Evolutionary conservation across 2,888 invertebrate species (phyloP).

Genomic region (Scaptomyza cyrtandrae): DNA sequence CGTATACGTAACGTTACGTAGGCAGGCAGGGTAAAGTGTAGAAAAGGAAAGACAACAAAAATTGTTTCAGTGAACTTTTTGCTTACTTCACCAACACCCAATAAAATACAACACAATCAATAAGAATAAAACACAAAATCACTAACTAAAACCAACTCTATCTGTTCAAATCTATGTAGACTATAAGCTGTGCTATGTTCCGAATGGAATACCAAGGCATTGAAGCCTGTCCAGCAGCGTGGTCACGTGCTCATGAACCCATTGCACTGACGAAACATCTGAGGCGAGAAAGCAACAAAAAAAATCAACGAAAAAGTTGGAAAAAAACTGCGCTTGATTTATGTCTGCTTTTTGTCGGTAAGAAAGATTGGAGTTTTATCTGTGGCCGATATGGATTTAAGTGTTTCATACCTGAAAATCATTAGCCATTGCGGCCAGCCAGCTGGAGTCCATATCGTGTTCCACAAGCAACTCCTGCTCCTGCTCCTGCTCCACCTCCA

Average conservation of each 20-base stretch:
- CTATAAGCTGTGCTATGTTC: constrained; percentile 2
- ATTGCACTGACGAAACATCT: constrained; percentile 63
- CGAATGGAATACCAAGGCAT: constrained; percentile 54
- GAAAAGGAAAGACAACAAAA: too few relatives aligned
- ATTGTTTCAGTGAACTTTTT: too few relatives aligned
- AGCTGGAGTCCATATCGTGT: constrained; percentile 62
- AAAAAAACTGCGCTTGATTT: constrained; percentile 62
- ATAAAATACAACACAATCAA: too few relatives aligned
- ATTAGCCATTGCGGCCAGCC: constrained; percentile 70
- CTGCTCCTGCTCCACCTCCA: constrained; percentile 28
- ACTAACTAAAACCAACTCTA: background rate
- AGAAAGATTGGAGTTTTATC: constrained; percentile 23
- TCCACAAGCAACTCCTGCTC: constrained; percentile 41
- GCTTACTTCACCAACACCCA: too few relatives aligned
- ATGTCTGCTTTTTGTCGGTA: constrained; percentile 39
- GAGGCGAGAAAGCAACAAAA: constrained; percentile 29
- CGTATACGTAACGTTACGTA: background rate
- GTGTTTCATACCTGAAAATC: constrained; percentile 71
- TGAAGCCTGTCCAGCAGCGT: constrained; percentile 60
- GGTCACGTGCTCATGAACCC: constrained; percentile 67
- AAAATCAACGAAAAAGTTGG: constrained; percentile 53
- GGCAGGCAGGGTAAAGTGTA: too few relatives aligned
- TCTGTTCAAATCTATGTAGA: background rate
- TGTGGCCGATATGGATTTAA: constrained; percentile 54
- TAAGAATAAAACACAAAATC: too few relatives aligned